Conservation (phyloP, 1,140 invertebrate genomes). For the Triops cancriformis region DNA sequence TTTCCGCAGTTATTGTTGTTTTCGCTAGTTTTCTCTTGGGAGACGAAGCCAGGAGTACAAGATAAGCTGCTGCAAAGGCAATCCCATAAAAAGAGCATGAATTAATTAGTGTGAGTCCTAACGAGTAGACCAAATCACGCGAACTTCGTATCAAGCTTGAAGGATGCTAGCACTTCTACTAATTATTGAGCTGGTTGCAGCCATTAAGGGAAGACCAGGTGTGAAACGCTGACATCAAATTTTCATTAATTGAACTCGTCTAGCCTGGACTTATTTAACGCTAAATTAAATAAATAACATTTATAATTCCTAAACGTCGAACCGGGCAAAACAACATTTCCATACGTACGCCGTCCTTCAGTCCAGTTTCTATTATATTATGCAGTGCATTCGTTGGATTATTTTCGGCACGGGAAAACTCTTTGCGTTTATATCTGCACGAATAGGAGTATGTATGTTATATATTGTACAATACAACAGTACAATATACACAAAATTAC, state of each 20-base stretch:
- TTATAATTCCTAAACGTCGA: neutral
- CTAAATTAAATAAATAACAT: neutral
- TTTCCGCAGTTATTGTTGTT: neutral
- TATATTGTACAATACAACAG: too few species aligned
- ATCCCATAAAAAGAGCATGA: neutral
- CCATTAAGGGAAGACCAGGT: neutral
- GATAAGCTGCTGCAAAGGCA: neutral
- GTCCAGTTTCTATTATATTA: too few species aligned
- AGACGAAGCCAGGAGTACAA: neutral
- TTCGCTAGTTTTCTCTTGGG: neutral
- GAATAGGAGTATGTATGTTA: too few species aligned
- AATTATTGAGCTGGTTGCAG: neutral
- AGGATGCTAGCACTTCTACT: neutral
- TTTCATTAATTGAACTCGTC: neutral
- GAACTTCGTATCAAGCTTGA: neutral
- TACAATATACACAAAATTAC: too few species aligned
- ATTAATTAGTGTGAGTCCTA: neutral
- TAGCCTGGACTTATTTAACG: too few species aligned
- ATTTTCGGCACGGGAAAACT: too few species aligned
- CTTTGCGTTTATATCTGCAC: too few species aligned
- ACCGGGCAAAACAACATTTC: too few species aligned
- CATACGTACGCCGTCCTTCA: too few species aligned
- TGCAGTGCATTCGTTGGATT: too few species aligned
- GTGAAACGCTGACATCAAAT: neutral
- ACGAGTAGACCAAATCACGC: neutral